Evolutionary conservation across 2,888 invertebrate species (phyloP).

Genomic region (Athripsodes cinereus): DNA sequence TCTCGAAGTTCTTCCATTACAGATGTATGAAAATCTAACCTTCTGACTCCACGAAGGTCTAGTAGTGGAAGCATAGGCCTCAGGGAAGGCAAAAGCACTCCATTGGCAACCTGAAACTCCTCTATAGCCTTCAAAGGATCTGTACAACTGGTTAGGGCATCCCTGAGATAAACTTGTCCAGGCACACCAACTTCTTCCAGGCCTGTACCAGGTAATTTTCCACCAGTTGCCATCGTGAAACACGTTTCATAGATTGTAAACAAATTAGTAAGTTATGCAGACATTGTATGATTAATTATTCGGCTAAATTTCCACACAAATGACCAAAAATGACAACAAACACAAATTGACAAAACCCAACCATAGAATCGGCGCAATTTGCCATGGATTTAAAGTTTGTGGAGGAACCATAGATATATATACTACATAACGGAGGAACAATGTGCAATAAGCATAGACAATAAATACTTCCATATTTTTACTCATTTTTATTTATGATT

Average conservation of each 20-base stretch:
- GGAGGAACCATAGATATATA: no score
- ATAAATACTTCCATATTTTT: no score
- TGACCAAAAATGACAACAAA: background rate
- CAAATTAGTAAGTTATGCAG: background rate
- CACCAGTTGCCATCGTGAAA: constrained; percentile 42
- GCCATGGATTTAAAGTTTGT: no score
- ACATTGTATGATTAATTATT: no score
- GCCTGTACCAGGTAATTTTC: constrained; percentile 53
- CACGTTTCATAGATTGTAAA: background rate
- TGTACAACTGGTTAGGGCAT: constrained; percentile 90
- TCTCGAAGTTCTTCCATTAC: constrained; percentile 73
- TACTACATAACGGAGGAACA: no score
- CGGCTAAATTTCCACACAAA: no score
- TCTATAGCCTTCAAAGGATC: constrained; percentile 98
- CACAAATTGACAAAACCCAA: background rate
- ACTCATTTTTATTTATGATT: no score
- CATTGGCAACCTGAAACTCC: constrained; percentile 94
- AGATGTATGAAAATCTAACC: constrained; percentile 92
- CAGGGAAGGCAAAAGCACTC: constrained; percentile 84
- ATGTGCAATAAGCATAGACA: no score
- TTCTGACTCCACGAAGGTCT: constrained; percentile 87
- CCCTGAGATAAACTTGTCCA: constrained; percentile 78
- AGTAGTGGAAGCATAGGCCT: constrained; percentile 91
- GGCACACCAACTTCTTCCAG: constrained; percentile 83
- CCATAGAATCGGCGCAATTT: background rate